Base-by-base conservation (phyloP, 2,797 vertebrate genomes). In the Malurus leucopterus region DNA sequence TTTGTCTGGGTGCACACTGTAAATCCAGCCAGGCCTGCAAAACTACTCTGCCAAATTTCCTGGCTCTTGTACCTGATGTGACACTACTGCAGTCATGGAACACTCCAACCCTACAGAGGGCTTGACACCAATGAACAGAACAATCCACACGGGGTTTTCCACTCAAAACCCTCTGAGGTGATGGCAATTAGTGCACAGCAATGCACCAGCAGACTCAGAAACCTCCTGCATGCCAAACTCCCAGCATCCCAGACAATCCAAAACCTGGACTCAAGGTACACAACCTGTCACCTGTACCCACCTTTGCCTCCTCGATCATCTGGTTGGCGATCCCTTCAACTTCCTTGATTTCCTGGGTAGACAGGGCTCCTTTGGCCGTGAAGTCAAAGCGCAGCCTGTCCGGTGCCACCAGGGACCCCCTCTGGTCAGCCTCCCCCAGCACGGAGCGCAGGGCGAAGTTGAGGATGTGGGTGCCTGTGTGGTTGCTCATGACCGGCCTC, bases 371-470 rank as follows among this genome's bases (percentile, higher is more conserved):
- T 96, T 99, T 99, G 88, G 99, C 99, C 0, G 99, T 99, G 92
- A 99, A 99, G 96, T 99, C 99, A 8, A 99, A 99, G 61, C 99
- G 98, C 76, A 99, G 97, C 50, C 99, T 98, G 93, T 99, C 99
- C 0, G 99, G 96, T 4, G 99, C 99, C 1, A 99, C 99, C 87
- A 99, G 96, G 2, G 99, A 99, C 5, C 99, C 99, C 49, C 98
- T 98, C 97, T 99, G 99, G 92, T 99, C 99, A 0, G 99, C 99
- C 91, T 99, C 99, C 3, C 99, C 99, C 53, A 99, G 92, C 27
- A 99, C 99, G 0, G 97, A 97, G 40, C 99, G 98, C 93, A 99
- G 95, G 58, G 98, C 98, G 0, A 99, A 99, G 98, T 99, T 99
- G 62, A 99, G 96, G 94, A 99, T 99, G 97, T 99, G 99, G 1